Percentiles rank a stretch among this genome's conserved stretches.
Conservation (phyloP, 2,113 vertebrate genomes). For the Halcyon senegalensis region DNA sequence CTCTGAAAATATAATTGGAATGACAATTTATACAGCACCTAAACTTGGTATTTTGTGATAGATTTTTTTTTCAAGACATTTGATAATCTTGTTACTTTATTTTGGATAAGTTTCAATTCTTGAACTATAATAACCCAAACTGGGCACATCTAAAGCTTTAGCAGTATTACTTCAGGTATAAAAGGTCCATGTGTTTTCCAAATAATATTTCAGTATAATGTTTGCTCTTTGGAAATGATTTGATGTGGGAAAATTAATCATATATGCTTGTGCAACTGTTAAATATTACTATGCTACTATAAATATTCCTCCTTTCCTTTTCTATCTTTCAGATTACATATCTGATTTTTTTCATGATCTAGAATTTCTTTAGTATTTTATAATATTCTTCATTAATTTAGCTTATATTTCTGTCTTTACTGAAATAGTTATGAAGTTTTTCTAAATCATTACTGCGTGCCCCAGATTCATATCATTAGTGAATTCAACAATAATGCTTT, state of each 20-base stretch:
- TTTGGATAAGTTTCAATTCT: neutral
- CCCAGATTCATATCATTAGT: neutral
- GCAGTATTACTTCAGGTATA: neutral
- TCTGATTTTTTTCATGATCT: neutral
- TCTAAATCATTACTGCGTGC: neutral
- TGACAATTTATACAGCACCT: neutral
- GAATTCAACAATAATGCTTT: neutral
- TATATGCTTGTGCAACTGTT: neutral
- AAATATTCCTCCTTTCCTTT: neutral
- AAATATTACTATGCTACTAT: neutral
- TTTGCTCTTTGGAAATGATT: neutral
- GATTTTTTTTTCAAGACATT: neutral
- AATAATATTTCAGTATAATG: neutral
- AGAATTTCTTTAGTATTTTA: neutral
- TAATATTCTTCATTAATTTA: neutral
- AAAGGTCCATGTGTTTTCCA: neutral
- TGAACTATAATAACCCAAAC: neutral
- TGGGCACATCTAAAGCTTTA: neutral
- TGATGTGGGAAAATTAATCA: neutral
- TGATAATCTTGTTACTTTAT: neutral
- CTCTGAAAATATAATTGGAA: neutral
- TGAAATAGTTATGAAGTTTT: neutral
- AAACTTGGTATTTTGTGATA: neutral
- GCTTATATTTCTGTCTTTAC: neutral
- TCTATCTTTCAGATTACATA: neutral